These are phyloP conservation scores for Zophobas atratus DNA, from an alignment of 1,140 invertebrate species.

Conservation along the genomic window DNA sequence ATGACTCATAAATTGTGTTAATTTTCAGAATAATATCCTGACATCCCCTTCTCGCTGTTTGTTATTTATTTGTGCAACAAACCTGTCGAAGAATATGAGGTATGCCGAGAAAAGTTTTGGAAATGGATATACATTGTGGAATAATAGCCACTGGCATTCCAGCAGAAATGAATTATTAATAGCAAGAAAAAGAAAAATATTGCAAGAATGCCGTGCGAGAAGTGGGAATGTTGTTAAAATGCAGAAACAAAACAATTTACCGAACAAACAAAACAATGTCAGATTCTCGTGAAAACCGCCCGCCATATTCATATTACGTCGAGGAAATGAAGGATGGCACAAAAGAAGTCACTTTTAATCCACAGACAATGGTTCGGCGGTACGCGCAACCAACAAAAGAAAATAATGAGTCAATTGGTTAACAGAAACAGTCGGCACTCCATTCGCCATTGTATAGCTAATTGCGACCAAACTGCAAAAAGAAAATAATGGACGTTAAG, in stretches of 20 bases:
- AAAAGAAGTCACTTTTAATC: slow-evolving; percentile 49
- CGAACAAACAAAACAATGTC: slow-evolving; percentile 15
- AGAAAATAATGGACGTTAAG: slow-evolving; percentile 25
- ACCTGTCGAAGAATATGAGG: slow-evolving; percentile 2
- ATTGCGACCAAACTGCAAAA: slow-evolving; percentile 34
- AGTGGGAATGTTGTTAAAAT: slow-evolving; percentile 37
- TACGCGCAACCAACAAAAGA: slow-evolving; percentile 40
- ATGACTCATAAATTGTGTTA: no score
- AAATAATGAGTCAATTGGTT: slow-evolving; percentile 48
- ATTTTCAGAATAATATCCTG: no score
- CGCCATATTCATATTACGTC: slow-evolving; percentile 37
- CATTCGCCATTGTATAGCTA: slow-evolving; percentile 45
- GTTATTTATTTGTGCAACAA: slow-evolving; percentile 12
- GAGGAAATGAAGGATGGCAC: slow-evolving; percentile 45
- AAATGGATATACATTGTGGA: slow-evolving; percentile 23
- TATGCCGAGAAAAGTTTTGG: slow-evolving; percentile 8
- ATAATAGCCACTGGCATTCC: slow-evolving; percentile 35
- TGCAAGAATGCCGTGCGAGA: slow-evolving; percentile 8
- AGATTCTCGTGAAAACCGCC: slow-evolving; percentile 27
- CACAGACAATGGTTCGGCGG: slow-evolving; percentile 36
- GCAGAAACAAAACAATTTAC: slow-evolving; percentile 44
- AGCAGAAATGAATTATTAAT: slow-evolving; percentile 39
- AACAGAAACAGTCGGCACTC: slow-evolving; percentile 48
- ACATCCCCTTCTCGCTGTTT: no score
- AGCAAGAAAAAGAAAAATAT: slow-evolving; percentile 27